A percentile compares a stretch with the other conserved stretches of the same genome.
Conservation (phyloP, 2,888 invertebrate species). For the Ischnura elegans region DNA sequence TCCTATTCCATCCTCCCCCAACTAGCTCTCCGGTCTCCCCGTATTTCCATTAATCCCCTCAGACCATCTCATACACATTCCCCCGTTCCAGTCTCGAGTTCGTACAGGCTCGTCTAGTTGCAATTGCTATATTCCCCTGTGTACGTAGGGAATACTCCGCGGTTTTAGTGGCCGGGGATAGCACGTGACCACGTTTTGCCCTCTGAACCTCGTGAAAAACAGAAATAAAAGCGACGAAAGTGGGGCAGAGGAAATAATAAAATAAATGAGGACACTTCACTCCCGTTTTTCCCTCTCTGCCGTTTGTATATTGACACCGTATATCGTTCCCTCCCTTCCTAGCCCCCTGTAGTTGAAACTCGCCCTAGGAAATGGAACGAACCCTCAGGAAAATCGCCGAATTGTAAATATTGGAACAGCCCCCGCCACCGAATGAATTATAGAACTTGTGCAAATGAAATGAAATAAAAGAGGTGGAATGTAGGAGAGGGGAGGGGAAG, state of each 20-base stretch:
- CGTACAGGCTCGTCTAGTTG: neutral
- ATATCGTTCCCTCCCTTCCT: too few relatives aligned
- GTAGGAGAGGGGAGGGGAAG: too few relatives aligned
- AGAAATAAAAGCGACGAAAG: too few relatives aligned
- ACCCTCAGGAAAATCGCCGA: neutral
- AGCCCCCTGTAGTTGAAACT: too few relatives aligned
- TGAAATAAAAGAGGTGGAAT: neutral
- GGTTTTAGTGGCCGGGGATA: neutral
- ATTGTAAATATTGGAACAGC: constrained; percentile 24
- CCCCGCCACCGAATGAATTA: neutral
- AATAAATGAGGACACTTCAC: neutral
- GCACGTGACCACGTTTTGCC: neutral
- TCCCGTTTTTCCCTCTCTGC: too few relatives aligned
- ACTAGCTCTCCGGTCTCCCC: too few relatives aligned
- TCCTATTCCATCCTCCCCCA: too few relatives aligned
- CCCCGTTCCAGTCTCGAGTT: too few relatives aligned
- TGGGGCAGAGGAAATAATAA: neutral
- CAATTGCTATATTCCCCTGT: constrained; percentile 10
- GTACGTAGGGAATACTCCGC: neutral
- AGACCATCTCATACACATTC: too few relatives aligned
- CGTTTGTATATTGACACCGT: too few relatives aligned
- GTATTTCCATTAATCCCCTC: too few relatives aligned
- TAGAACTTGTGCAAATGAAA: neutral
- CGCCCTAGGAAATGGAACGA: constrained; percentile 1
- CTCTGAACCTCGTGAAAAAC: too few relatives aligned